A percentile compares a stretch with the other conserved stretches of the same genome.
These are phyloP conservation scores for Pogonophryne albipinna DNA, from an alignment of 2,797 vertebrate genomes.

Conservation along the genomic window DNA sequence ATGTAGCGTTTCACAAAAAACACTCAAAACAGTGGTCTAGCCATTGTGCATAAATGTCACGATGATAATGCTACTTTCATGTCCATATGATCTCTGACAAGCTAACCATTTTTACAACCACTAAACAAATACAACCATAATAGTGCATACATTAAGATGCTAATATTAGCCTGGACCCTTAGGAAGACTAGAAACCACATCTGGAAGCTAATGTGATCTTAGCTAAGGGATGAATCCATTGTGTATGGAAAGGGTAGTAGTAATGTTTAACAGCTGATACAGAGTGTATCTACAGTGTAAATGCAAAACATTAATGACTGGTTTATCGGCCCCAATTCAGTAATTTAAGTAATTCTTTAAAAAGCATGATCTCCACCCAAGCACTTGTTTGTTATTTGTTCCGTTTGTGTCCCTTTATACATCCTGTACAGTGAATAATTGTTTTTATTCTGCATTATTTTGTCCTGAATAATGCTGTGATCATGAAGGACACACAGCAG, in stretches of 20 bases:
- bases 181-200: not conserved
- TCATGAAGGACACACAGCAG: not conserved
- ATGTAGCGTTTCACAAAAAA: too few relatives aligned
- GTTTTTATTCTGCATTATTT: not conserved
- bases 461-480: not conserved
- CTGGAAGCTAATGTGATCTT: not conserved
- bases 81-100: too few relatives aligned
- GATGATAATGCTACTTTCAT: too few relatives aligned
- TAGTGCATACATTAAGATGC: not conserved
- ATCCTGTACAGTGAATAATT: not conserved
- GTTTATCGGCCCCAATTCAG: not conserved
- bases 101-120: not conserved
- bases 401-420: too few relatives aligned
- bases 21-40: not conserved
- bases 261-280: not conserved
- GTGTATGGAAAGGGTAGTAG: not conserved
- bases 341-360: not conserved
- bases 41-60: too few relatives aligned
- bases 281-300: not conserved
- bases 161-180: not conserved
- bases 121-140: conserved; percentile 5
- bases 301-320: not conserved
- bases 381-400: too few relatives aligned
- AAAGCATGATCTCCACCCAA: not conserved
- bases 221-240: not conserved